These are phyloP conservation scores for Atethmia centrago DNA, from an alignment of 2,888 invertebrate species.

Conservation along the genomic window DNA sequence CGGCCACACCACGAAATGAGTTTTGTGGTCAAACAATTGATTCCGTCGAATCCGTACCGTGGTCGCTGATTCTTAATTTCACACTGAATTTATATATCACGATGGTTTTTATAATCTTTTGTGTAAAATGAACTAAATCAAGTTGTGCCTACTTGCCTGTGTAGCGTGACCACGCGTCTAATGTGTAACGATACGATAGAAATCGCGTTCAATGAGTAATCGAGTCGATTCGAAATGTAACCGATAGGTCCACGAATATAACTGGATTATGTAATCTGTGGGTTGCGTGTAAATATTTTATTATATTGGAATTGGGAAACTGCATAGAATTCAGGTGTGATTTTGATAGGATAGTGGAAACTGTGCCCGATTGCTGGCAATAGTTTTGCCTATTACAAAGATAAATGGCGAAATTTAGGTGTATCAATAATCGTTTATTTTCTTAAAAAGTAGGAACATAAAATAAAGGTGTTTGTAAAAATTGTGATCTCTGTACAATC, in stretches of 20 bases:
- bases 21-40: conserved; percentile 88
- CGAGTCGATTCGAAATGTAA: conserved; percentile 55
- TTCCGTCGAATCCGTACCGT: conserved; percentile 71
- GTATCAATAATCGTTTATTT: no score
- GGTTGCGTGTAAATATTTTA: conserved; percentile 44
- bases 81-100: conserved; percentile 82
- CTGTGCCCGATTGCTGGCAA: not conserved
- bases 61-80: conserved; percentile 83
- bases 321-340: not conserved
- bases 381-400: not conserved
- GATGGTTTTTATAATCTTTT: conserved; percentile 66
- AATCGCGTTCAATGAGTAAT: conserved; percentile 56
- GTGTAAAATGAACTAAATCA: conserved; percentile 69
- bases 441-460: no score
- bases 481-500: no score
- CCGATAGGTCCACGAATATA: conserved; percentile 46
- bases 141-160: conserved; percentile 67
- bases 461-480: no score
- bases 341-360: not conserved
- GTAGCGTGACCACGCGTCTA: conserved; percentile 64
- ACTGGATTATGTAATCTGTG: conserved; percentile 47
- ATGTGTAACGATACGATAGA: conserved; percentile 55
- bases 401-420: not conserved
- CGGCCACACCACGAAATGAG: conserved; percentile 83
- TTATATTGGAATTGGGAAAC: conserved; percentile 29